These are phyloP conservation scores for Rhagium mordax DNA, from an alignment of 2,888 invertebrate species.

Conservation along the genomic window DNA sequence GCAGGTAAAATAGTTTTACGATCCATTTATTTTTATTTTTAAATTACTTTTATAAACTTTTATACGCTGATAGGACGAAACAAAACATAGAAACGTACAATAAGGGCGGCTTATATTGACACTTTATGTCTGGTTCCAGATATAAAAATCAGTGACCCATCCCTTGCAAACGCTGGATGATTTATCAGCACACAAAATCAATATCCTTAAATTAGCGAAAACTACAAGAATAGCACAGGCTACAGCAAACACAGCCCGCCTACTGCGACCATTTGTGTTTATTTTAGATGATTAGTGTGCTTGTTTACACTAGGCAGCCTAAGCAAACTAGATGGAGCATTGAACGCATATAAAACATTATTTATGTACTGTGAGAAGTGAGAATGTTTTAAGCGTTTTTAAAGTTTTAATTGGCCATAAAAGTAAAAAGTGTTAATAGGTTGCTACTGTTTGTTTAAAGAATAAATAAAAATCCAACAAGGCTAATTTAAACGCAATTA, in stretches of 20 bases:
- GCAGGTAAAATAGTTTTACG: too few species aligned
- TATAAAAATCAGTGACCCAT: background rate
- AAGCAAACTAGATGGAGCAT: background rate
- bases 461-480: background rate
- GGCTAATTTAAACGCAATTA: background rate
- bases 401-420: background rate
- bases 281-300: background rate
- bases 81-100: too few species aligned
- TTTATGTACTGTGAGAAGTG: background rate
- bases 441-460: background rate
- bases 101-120: background rate
- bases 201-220: background rate
- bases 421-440: background rate
- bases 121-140: background rate
- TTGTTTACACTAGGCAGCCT: background rate
- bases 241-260: background rate
- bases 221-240: background rate
- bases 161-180: background rate
- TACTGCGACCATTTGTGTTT: background rate
- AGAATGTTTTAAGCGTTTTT: background rate
- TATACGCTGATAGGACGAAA: too few species aligned
- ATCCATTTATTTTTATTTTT: too few species aligned
- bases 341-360: background rate
- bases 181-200: background rate
- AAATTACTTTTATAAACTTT: too few species aligned